Base-by-base conservation (phyloP, 2,113 vertebrate genomes). In the Xyliphius kryptos region DNA sequence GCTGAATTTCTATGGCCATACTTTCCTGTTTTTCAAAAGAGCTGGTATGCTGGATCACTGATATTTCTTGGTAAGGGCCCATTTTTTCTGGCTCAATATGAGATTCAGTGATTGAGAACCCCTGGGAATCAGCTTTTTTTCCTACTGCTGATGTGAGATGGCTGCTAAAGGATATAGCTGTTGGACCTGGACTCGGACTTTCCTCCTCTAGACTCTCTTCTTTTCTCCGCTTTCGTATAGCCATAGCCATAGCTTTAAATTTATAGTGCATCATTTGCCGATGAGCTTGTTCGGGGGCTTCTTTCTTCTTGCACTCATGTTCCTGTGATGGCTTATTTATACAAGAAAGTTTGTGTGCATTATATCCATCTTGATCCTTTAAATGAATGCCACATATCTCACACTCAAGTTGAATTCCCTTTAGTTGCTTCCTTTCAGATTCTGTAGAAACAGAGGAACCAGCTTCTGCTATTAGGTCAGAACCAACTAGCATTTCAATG, bases 1-100 rank as follows among this genome's bases (percentile, higher is more conserved):
- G 90, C 69, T 90, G 80, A 73, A 86, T 77, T 83, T 93, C 91
- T 76, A 91, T 90, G 0, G 85, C 79, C 22, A 91, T 77, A 56
- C 78, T 86, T 71, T 98, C 94, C 0, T 93, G 90, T 74, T 95
- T 97, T 83, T 99, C 96, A 66, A 97, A 98, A 57, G 94, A 97
- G 79, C 95, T 95, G n/a, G 96, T 99, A 76, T 99, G 96, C 75
- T 99, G 96, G 77, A 99, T 99, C 76, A 99, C 96, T 0, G 96
- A 99, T 72, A 99, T 97, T 70, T 97, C 93, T 80, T 97, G 96
- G 57, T 91, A 88, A 4, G 79, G 90, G 11, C 89, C 85, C 63
- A 88, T 90, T 68, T 85, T 89, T 68, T 92, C 90, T 59, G 74
- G 74, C 65, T 87, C 81, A 50, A 49, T 72, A 63, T 80, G 77